These are phyloP conservation scores for Tetrax tetrax DNA, from an alignment of 2,113 vertebrate genomes.

Conservation along the genomic window DNA sequence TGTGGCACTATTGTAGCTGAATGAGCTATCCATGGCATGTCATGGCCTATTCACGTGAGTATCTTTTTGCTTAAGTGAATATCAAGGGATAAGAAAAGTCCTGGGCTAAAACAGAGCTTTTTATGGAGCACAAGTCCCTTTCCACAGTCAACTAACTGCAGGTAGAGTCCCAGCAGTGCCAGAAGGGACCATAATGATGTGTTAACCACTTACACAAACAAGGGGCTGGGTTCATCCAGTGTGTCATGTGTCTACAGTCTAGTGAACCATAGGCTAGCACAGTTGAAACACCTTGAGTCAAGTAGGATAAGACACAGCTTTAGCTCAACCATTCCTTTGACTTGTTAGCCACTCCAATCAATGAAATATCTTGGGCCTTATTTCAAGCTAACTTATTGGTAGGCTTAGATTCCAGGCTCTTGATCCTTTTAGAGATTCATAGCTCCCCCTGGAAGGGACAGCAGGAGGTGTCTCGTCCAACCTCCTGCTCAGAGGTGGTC, in stretches of 20 bases:
- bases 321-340: background rate
- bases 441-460: background rate
- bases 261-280: background rate
- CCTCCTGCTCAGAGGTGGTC: background rate
- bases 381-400: background rate
- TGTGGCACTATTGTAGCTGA: background rate
- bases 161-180: background rate
- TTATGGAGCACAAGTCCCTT: background rate
- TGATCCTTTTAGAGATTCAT: background rate
- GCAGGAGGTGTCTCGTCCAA: background rate
- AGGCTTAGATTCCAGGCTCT: background rate
- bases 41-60: background rate
- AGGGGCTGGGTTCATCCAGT: background rate
- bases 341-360: background rate
- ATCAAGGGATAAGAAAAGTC: background rate
- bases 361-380: background rate
- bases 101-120: background rate
- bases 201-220: background rate
- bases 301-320: background rate
- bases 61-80: background rate
- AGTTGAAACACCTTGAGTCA: background rate
- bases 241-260: too few relatives aligned
- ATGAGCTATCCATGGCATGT: background rate
- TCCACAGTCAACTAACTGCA: background rate
- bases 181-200: background rate